phyloP scores from a whole-genome alignment of 2,797 vertebrate species.

The Dendrocincla tyrannina region DNA sequence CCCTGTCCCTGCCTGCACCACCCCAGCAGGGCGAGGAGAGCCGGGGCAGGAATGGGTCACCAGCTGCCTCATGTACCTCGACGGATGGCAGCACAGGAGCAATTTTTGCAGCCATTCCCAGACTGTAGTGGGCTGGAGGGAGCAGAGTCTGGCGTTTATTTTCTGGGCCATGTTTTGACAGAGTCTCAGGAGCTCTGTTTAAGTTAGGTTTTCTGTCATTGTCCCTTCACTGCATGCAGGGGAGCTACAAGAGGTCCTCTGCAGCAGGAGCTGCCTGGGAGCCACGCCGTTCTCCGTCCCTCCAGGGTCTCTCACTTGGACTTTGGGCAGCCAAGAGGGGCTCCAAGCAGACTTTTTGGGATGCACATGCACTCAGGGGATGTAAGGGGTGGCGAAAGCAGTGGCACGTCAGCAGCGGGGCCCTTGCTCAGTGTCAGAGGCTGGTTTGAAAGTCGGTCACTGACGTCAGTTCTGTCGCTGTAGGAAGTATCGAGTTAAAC shows the following conservation, averaged over 20 bases:
- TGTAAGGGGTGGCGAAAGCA: neutral
- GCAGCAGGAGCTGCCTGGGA: neutral
- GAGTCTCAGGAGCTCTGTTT: neutral
- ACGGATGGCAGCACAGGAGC: neutral
- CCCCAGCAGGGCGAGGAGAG: neutral
- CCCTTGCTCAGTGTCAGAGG: slow-evolving; percentile 3
- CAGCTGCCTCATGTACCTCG: accelerated
- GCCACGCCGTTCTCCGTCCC: neutral
- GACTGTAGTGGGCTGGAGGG: neutral
- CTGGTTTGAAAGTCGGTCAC: neutral
- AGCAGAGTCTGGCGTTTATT: neutral
- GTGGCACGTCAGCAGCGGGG: accelerated
- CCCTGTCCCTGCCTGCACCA: neutral
- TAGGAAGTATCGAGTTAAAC: slow-evolving; percentile 64
- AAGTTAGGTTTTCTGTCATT: neutral
- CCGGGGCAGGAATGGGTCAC: neutral
- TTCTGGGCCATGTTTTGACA: neutral
- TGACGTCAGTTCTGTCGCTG: slow-evolving; percentile 52
- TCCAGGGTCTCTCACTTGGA: neutral
- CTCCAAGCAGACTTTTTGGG: neutral
- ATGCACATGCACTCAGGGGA: accelerated
- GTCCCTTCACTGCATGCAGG: neutral
- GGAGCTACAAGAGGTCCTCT: neutral
- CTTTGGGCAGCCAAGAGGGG: neutral
- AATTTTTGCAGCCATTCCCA: neutral